Conservation (phyloP, 2,113 vertebrate genomes). For the Ursus arctos region DNA sequence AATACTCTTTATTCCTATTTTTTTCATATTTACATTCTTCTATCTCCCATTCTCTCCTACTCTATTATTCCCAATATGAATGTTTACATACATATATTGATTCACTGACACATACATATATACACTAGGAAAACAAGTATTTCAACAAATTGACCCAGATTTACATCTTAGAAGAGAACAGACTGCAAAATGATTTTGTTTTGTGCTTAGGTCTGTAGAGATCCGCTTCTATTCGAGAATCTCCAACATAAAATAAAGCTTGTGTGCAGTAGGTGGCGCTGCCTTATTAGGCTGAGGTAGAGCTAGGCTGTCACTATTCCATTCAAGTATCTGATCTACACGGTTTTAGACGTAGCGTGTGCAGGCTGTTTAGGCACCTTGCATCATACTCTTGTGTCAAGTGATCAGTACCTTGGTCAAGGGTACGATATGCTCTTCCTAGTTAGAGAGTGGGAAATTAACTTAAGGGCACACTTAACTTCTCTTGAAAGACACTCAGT, state of each 20-base stretch:
- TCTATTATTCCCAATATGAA: background rate
- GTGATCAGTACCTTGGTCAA: background rate
- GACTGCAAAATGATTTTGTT: background rate
- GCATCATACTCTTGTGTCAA: background rate
- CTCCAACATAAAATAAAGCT: background rate
- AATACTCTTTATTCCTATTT: background rate
- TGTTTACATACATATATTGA: background rate
- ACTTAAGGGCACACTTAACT: background rate
- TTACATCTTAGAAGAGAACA: background rate
- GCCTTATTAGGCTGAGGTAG: conserved; percentile 70
- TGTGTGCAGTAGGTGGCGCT: conserved; percentile 86
- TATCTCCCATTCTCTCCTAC: background rate
- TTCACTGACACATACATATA: background rate
- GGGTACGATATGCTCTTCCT: background rate
- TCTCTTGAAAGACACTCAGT: background rate
- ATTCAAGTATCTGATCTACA: background rate
- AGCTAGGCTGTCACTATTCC: background rate
- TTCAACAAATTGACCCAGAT: background rate
- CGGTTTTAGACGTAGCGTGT: background rate
- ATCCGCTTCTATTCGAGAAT: background rate
- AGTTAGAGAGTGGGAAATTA: conserved; percentile 3
- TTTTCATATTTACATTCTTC: background rate
- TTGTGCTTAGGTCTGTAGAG: background rate
- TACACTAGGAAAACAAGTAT: background rate
- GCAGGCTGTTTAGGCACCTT: background rate